Percentiles rank a stretch among this genome's conserved stretches.
Evolutionary conservation across 2,888 invertebrate genomes (phyloP).

Genomic region (Geotrupes spiniger): DNA sequence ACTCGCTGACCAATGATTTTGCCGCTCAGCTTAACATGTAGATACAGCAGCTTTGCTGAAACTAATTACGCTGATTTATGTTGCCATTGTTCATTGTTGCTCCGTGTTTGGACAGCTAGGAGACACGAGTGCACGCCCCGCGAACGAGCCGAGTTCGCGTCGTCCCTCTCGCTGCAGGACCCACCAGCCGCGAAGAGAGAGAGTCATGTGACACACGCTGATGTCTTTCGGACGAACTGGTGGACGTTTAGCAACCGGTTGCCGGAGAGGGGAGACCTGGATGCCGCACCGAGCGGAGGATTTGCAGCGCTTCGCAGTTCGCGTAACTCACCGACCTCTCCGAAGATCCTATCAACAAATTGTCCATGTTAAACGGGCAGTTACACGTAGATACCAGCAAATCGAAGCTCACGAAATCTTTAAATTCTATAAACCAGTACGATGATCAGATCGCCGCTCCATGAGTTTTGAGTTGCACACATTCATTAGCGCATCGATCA

Average conservation of each 20-base stretch:
- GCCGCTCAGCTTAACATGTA: constrained; percentile 53
- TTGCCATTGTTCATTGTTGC: constrained; percentile 87
- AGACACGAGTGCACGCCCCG: constrained; percentile 49
- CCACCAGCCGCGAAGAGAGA: background rate
- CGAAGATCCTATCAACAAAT: constrained; percentile 42
- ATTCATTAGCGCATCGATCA: constrained; percentile 19
- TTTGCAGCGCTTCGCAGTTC: too few relatives aligned
- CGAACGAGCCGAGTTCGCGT: constrained; percentile 31
- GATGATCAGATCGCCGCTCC: constrained; percentile 24
- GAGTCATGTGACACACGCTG: constrained; percentile 1
- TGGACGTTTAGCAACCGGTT: background rate
- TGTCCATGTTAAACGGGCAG: constrained; percentile 40
- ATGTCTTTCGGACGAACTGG: constrained; percentile 2
- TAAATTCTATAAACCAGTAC: constrained; percentile 29
- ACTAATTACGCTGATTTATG: constrained; percentile 95
- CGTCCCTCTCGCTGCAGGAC: constrained; percentile 12
- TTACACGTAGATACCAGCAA: constrained; percentile 21
- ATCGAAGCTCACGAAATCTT: constrained; percentile 15
- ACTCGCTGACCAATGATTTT: constrained; percentile 66
- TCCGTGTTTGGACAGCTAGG: constrained; percentile 55
- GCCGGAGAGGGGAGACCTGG: background rate
- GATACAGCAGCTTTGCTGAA: constrained; percentile 58
- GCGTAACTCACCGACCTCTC: background rate
- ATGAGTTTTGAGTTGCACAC: constrained; percentile 25
- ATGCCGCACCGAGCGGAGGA: background rate